Evolutionary conservation across 2,797 vertebrate species (phyloP).

Genomic region (Muscicapa comitata): DNA sequence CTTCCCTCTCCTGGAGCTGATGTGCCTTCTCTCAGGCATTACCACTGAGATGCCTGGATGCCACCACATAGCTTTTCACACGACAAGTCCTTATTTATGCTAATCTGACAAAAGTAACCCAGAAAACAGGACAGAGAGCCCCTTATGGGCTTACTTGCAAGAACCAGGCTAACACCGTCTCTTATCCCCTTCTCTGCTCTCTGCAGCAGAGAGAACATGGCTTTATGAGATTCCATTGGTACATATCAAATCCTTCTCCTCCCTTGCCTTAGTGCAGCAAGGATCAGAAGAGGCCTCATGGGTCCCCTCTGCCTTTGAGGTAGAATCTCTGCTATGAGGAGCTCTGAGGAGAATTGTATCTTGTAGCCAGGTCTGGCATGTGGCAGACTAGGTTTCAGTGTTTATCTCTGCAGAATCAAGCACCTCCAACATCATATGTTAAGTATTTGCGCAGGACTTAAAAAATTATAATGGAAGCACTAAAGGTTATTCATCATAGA

Average conservation of each 20-base stretch:
- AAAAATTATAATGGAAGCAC: not conserved
- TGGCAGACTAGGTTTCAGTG: not conserved
- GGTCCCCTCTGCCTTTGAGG: not conserved
- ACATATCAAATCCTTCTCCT: not conserved
- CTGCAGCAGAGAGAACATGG: not conserved
- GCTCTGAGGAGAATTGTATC: not conserved
- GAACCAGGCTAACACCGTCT: not conserved
- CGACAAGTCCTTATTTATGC: not conserved
- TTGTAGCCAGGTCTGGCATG: not conserved
- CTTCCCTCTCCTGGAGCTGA: not conserved
- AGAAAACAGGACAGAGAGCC: not conserved
- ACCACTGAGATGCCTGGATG: not conserved
- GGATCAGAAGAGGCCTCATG: not conserved
- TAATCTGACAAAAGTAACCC: not conserved
- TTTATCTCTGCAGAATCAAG: not conserved
- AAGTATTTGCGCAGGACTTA: not conserved
- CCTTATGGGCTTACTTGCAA: not conserved
- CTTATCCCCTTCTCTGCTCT: not conserved
- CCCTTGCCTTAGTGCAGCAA: not conserved
- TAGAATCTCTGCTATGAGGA: not conserved
- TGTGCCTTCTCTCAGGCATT: not conserved
- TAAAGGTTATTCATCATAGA: not conserved
- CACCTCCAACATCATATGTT: not conserved
- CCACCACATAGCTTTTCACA: not conserved
- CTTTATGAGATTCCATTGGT: not conserved